Base-by-base conservation (phyloP, 2,113 vertebrate species). In the Brachionichthys hirsutus region DNA sequence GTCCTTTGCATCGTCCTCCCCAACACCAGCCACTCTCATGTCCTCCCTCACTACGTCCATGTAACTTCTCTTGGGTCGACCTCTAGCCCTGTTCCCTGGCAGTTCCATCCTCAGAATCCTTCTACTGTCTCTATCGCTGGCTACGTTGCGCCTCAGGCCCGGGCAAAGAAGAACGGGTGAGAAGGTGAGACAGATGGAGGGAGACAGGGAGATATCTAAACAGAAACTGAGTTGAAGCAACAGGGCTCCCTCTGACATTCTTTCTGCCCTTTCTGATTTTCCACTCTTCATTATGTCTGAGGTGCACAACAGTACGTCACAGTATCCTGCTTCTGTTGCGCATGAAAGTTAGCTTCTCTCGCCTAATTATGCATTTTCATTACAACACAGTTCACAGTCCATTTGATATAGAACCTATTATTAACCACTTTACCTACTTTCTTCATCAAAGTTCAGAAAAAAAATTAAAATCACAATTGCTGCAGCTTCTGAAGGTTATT, bases 381-480 rank as follows among this genome's bases (percentile, higher is more conserved):
- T 55, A 69, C 75, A 50, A 20, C 57, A n/a, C 1, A 62, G 61
- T 59, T 77, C 72, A 75, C 50, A 47, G 45, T 67, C 63, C 49
- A 49, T 73, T 75, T 60, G 19, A 50, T 40, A 30, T 8, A 30
- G 24, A n/a, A n/a, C n/a, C n/a, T 30, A 42, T 48, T 19, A 22
- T 18, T 2, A 53, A 17, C 12, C 15, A 36, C 48, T 65, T 70
- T 13, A 6, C 22, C 14, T 70, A 73, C 47, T 24, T 16, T 52
- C 19, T 55, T 0, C 2, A 45, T 13, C n/a, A 3, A 34, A 43
- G n/a, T 7, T 4, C 7, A 12, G 46, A 22, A n/a, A 47, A 59
- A 50, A 0, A 68, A 48, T n/a, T n/a, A 53, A 43, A n/a, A 24
- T 2, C 19, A 49, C 18, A 22, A 11, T 6, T 44, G 48, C 47